Percentiles rank a stretch among this genome's conserved stretches.
These are phyloP conservation scores for Trididemnum clinides DNA, from an alignment of 23 tunicate genomes.

Conservation along the genomic window DNA sequence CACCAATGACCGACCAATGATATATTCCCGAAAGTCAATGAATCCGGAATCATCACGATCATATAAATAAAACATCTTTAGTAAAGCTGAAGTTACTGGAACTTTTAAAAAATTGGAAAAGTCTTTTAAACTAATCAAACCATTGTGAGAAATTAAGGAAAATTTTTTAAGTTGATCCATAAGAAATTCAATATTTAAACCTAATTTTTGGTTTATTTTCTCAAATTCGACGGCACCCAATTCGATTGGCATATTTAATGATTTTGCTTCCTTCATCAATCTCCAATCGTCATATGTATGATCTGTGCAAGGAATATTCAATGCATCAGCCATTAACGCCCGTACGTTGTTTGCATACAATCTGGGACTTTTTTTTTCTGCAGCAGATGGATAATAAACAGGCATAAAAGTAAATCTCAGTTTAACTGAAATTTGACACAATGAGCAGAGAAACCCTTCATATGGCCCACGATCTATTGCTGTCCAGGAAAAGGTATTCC, in stretches of 20 bases:
- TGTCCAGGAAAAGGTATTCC: slow-evolving; percentile 79
- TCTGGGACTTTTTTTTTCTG: slow-evolving; percentile 66
- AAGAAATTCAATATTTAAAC: slow-evolving; percentile 53
- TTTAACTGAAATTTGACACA: slow-evolving; percentile 64
- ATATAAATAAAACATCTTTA: slow-evolving; percentile 83
- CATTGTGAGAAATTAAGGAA: slow-evolving; percentile 50
- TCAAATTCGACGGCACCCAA: slow-evolving; percentile 79
- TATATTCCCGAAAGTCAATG: slow-evolving; percentile 88
- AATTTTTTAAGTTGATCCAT: slow-evolving; percentile 64
- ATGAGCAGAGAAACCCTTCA: slow-evolving; percentile 59
- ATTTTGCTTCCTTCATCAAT: slow-evolving; percentile 64
- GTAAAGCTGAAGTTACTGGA: slow-evolving; percentile 57
- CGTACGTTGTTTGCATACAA: slow-evolving; percentile 74
- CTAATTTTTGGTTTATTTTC: slow-evolving; percentile 61
- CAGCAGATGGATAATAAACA: slow-evolving; percentile 50
- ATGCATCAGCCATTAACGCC: slow-evolving; percentile 37
- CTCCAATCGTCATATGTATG: slow-evolving; percentile 84
- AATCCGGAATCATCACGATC: slow-evolving; percentile 66
- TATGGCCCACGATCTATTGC: slow-evolving; percentile 65
- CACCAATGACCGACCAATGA: slow-evolving; percentile 82
- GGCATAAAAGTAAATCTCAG: slow-evolving; percentile 59
- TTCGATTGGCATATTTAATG: slow-evolving; percentile 69
- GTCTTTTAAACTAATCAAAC: slow-evolving; percentile 55
- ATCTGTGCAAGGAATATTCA: slow-evolving; percentile 67
- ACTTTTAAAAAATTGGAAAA: slow-evolving; percentile 63